Base-by-base conservation (phyloP, 2,113 vertebrate genomes). In the Oreochromis tanganicae region DNA sequence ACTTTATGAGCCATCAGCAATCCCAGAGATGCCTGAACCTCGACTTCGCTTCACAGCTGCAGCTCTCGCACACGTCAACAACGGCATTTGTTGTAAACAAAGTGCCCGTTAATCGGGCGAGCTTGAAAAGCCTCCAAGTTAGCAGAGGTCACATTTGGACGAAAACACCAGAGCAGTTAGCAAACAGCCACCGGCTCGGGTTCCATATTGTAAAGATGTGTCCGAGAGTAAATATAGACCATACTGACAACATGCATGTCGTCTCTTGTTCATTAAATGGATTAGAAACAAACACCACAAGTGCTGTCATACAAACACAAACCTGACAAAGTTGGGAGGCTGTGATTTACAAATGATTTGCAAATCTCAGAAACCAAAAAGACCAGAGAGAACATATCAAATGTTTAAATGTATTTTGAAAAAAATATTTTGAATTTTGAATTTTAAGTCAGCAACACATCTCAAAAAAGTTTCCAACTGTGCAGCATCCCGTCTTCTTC, bases 1-100 rank as follows among this genome's bases (percentile, higher is more conserved):
- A 82, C 59, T 90, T 93, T 71, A 89, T 90, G 50, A 85, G 43
- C 84, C 88, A 83, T 93, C 87, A 91, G 84, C 85, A 85, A 80
- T 32, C 21, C 34, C 86, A 54, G 29, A 27, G 43, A 83, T 91
- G 90, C 83, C 89, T 82, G 66, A 82, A 52, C 57, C 36, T 88
- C 57, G 8, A 83, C 89, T 89, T 87, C 43, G 32, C 83, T 24
- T 59, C 90, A 80, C 87, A 90, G 90, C 89, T 90, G 82, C 75
- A 43, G 75, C 57, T 27, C 86, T 24, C 75, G 13, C 46, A 7
- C 73, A 71, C 14, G 32, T 79, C 56, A 32, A 59, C 68, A 24
- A 16, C 73, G 13, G 27, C 46, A 52, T 48, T 75, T 75, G 71
- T 29, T 75, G 73, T 52, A 52, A 78, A 78, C 46, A 78, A 52